phyloP scores from a whole-genome alignment of 2,113 vertebrate species.

The Axis porcinus region DNA sequence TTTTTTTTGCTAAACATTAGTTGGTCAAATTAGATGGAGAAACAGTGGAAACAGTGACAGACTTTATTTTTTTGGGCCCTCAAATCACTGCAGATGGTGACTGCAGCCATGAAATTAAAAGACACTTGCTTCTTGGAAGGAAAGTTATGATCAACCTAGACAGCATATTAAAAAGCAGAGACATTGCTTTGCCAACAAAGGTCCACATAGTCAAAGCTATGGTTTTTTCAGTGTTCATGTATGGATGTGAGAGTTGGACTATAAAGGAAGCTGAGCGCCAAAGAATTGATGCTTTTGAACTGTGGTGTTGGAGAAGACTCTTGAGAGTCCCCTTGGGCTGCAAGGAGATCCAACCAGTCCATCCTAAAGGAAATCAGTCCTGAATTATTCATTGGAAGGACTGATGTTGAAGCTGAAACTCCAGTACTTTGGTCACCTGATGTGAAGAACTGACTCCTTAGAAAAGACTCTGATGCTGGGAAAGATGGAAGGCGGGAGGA shows the following conservation, averaged over 20 bases:
- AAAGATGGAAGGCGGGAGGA: neutral
- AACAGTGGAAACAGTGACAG: neutral
- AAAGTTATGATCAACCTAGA: neutral
- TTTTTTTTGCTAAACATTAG: neutral
- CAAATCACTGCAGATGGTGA: neutral
- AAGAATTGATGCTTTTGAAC: neutral
- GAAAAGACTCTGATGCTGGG: neutral
- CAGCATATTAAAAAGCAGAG: neutral
- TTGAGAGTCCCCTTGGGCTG: neutral
- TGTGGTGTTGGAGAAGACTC: neutral
- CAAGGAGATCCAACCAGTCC: neutral
- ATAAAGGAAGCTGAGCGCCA: rapidly evolving
- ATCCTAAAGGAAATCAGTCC: neutral
- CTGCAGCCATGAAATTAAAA: neutral
- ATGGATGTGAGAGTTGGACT: neutral
- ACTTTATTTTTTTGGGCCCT: neutral
- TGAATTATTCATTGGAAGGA: neutral
- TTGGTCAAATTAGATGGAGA: neutral
- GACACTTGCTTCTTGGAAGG: neutral
- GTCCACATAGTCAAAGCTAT: neutral
- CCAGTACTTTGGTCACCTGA: neutral
- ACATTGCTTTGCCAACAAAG: neutral
- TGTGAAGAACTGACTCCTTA: neutral
- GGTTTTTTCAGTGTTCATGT: neutral
- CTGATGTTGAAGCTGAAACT: neutral